Percentiles rank a stretch among this genome's conserved stretches.
Conservation (phyloP, 2,888 invertebrate genomes). For the Chloroclysta siterata region DNA sequence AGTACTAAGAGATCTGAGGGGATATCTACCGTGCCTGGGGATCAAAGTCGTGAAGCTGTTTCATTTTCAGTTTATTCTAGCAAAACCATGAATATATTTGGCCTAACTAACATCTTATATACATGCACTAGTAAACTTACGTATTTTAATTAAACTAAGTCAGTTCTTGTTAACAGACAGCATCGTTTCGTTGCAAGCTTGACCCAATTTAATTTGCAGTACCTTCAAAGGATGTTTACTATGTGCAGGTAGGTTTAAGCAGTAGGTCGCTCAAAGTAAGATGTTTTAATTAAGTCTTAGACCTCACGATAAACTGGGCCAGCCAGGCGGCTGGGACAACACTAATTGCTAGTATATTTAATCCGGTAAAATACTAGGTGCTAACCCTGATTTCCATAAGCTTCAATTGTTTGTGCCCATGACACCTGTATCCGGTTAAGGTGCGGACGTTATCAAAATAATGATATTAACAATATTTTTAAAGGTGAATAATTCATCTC, state of each 20-base stretch:
- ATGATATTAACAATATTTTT: too few relatives aligned
- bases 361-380: conserved; percentile 78
- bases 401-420: conserved; percentile 79
- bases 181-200: conserved; percentile 51
- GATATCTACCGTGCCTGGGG: too few relatives aligned
- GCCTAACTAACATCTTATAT: neutral
- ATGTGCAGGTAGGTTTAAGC: neutral
- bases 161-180: conserved; percentile 28
- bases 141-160: conserved; percentile 32
- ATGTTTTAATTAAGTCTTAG: conserved; percentile 84
- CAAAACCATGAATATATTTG: neutral
- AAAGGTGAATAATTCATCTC: too few relatives aligned
- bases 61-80: too few relatives aligned
- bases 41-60: too few relatives aligned
- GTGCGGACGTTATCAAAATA: neutral
- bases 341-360: conserved; percentile 84
- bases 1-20: too few relatives aligned
- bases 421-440: conserved; percentile 62
- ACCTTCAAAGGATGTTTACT: conserved; percentile 57
- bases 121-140: conserved; percentile 12
- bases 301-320: conserved; percentile 77
- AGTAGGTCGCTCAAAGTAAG: conserved; percentile 71
- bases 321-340: conserved; percentile 68
- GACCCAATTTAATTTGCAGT: conserved; percentile 69
- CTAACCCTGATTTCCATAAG: conserved; percentile 81